These are phyloP conservation scores for Heteropelma amictum DNA, from an alignment of 2,888 invertebrate genomes.

Conservation along the genomic window DNA sequence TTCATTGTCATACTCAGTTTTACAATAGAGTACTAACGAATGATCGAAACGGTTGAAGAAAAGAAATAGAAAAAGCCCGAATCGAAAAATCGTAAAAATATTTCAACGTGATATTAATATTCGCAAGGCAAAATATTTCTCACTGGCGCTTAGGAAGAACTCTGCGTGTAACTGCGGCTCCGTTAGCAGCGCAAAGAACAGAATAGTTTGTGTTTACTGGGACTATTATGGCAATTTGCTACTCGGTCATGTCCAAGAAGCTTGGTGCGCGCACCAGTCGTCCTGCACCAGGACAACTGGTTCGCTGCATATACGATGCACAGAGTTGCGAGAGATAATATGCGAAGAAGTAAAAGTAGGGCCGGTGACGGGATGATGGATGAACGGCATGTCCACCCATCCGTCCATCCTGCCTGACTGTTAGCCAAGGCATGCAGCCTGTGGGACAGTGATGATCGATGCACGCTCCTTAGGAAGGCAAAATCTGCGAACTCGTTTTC, in stretches of 20 bases:
- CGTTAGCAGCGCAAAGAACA: neutral
- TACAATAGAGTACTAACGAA: no score
- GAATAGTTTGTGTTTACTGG: neutral
- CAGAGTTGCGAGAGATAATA: conserved; percentile 56
- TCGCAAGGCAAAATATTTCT: no score
- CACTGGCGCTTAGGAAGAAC: no score
- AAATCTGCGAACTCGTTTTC: conserved; percentile 69
- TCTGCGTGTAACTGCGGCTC: no score
- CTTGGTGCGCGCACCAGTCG: conserved; percentile 12
- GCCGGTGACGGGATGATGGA: conserved; percentile 74
- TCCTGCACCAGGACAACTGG: conserved; percentile 35
- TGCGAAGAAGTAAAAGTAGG: conserved; percentile 63
- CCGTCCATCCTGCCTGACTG: conserved; percentile 57
- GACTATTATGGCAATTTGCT: conserved; percentile 25
- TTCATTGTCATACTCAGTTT: no score
- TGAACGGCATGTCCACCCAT: conserved; percentile 66
- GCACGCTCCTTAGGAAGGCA: conserved; percentile 68
- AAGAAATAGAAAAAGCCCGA: no score
- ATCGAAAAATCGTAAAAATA: no score
- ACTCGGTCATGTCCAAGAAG: conserved; percentile 27
- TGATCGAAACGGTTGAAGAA: no score
- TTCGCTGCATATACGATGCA: conserved; percentile 34
- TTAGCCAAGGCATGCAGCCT: conserved; percentile 69
- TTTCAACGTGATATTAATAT: no score
- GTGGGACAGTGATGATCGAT: conserved; percentile 77